Evolutionary conservation across 2,888 invertebrate genomes (phyloP).

Genomic region (Agriotes lineatus): DNA sequence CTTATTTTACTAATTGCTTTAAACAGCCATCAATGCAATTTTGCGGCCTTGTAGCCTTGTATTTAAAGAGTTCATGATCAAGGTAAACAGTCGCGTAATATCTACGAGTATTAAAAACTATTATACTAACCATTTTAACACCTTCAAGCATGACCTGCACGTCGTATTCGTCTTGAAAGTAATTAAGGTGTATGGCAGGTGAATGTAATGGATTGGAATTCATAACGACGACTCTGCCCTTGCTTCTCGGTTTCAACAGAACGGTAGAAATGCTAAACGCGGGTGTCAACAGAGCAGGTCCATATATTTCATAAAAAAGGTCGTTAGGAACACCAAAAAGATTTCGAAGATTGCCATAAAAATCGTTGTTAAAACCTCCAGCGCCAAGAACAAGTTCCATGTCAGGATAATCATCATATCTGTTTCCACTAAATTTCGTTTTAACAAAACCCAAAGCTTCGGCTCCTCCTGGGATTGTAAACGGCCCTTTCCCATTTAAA

Average conservation of each 20-base stretch:
- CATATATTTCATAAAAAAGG: constrained; percentile 72
- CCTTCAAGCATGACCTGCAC: constrained; percentile 81
- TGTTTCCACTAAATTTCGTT: constrained; percentile 70
- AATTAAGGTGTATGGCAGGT: constrained; percentile 86
- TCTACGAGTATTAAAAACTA: neutral
- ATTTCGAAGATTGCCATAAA: constrained; percentile 74
- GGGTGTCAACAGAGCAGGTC: constrained; percentile 67
- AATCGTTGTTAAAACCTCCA: constrained; percentile 81
- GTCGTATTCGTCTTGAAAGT: constrained; percentile 80
- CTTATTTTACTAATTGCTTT: no score
- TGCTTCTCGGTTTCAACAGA: constrained; percentile 79
- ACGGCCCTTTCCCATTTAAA: constrained; percentile 75
- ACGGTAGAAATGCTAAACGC: constrained; percentile 81
- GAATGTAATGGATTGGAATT: constrained; percentile 80
- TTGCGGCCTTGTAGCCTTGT: no score
- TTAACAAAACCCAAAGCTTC: constrained; percentile 82
- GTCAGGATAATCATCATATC: constrained; percentile 75
- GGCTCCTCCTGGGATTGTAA: constrained; percentile 83
- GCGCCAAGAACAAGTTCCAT: constrained; percentile 85
- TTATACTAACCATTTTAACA: constrained; percentile 73
- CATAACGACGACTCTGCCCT: constrained; percentile 78
- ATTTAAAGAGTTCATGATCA: constrained; percentile 19
- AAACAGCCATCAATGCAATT: no score
- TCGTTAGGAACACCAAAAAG: constrained; percentile 75
- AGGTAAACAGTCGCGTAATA: constrained; percentile 1